Conservation (phyloP, 2,888 invertebrate species). For the Catocala nupta region DNA sequence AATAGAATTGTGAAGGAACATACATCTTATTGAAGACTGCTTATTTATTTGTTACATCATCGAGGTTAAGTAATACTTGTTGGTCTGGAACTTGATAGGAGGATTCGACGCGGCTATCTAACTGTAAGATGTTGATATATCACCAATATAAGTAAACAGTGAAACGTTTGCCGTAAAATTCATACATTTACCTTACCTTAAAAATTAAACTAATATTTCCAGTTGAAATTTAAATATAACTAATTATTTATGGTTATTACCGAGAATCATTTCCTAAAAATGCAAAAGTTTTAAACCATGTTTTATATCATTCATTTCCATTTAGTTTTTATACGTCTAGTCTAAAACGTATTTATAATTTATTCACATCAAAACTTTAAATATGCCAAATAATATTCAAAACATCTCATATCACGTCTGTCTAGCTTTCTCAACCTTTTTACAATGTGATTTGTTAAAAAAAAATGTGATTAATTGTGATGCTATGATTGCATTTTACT, state of each 20-base stretch:
- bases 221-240: too few species aligned
- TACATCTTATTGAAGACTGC: slow-evolving; percentile 39
- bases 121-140: slow-evolving; percentile 31
- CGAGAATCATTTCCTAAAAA: not conserved
- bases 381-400: slow-evolving; percentile 19
- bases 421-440: slow-evolving; percentile 33
- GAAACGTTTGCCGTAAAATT: slow-evolving; percentile 16
- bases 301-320: not conserved
- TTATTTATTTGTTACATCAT: slow-evolving; percentile 38
- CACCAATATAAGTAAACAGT: slow-evolving; percentile 14
- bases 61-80: slow-evolving; percentile 35
- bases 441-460: slow-evolving; percentile 33
- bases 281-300: not conserved
- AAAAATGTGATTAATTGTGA: slow-evolving; percentile 49
- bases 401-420: slow-evolving; percentile 23
- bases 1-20: slow-evolving; percentile 48
- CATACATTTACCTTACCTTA: too few species aligned
- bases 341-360: not conserved
- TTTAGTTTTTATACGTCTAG: slow-evolving; percentile 4
- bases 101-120: slow-evolving; percentile 15
- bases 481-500: slow-evolving; percentile 46
- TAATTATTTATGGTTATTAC: too few species aligned
- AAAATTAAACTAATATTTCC: too few species aligned
- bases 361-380: slow-evolving; percentile 13
- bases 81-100: slow-evolving; percentile 44